Evolutionary conservation across 2,113 vertebrate species (phyloP).

Genomic region (Rhinoderma darwinii): DNA sequence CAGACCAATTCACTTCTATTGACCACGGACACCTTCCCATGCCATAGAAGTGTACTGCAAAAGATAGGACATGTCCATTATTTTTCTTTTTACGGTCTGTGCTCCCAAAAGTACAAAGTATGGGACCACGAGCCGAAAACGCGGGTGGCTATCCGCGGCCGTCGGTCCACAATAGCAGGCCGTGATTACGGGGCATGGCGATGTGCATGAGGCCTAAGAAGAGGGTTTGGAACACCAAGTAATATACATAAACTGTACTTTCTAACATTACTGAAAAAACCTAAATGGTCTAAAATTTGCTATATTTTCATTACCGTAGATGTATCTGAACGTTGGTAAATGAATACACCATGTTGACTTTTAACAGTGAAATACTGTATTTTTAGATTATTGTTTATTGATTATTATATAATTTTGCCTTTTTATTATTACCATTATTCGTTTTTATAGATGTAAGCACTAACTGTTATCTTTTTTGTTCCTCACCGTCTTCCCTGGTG

Average conservation of each 20-base stretch:
- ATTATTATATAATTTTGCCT: background rate
- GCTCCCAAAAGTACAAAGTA: too few relatives aligned
- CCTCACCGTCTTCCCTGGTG: background rate
- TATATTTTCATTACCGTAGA: background rate
- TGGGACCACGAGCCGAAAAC: too few relatives aligned
- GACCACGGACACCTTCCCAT: too few relatives aligned
- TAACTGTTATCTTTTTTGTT: constrained; percentile 1
- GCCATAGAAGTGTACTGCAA: too few relatives aligned
- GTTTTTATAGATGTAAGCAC: background rate
- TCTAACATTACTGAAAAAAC: background rate
- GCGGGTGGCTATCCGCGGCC: too few relatives aligned
- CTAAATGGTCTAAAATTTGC: background rate
- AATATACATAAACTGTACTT: background rate
- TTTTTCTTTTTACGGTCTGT: too few relatives aligned
- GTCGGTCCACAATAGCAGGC: too few relatives aligned
- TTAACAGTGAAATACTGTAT: background rate
- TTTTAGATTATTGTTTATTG: background rate
- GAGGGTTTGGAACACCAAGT: too few relatives aligned
- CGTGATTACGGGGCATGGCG: too few relatives aligned
- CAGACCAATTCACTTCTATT: too few relatives aligned
- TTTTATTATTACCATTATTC: background rate
- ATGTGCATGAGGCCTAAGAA: too few relatives aligned
- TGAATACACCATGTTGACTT: background rate
- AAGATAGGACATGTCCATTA: too few relatives aligned
- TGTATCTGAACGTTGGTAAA: background rate